Evolutionary conservation across 2,113 vertebrate species (phyloP).

Genomic region (Indicator indicator): DNA sequence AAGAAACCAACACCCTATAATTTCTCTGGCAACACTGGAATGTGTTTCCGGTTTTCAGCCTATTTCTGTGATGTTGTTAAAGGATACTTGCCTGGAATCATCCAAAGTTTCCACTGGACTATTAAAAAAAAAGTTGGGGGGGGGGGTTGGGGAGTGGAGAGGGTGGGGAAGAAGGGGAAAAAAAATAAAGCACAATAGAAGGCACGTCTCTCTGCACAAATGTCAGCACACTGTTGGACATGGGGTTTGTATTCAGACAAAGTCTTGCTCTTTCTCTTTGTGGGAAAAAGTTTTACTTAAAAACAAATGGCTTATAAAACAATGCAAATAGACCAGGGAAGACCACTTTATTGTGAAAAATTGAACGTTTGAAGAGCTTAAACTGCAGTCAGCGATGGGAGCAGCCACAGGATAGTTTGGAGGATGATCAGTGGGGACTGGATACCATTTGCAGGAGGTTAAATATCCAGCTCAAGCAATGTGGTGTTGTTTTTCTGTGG

Average conservation of each 20-base stretch:
- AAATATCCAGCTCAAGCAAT: background rate
- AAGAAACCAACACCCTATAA: background rate
- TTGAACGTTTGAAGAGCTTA: slow-evolving; percentile 39
- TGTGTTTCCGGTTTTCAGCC: slow-evolving; percentile 20
- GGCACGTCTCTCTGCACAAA: slow-evolving; percentile 54
- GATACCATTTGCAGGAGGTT: background rate
- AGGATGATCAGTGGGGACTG: background rate
- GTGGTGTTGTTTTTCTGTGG: background rate
- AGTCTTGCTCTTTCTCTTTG: slow-evolving; percentile 41
- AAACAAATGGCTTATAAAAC: slow-evolving; percentile 68
- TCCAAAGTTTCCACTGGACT: slow-evolving; percentile 44
- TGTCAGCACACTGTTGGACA: slow-evolving; percentile 57
- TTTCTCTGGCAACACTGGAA: background rate
- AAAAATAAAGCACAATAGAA: slow-evolving; percentile 45
- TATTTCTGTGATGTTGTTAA: slow-evolving; percentile 38
- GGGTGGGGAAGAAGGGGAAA: background rate
- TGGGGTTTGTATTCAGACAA: slow-evolving; percentile 65
- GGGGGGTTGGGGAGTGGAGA: too few relatives aligned
- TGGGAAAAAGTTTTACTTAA: slow-evolving; percentile 47
- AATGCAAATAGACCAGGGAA: slow-evolving; percentile 50
- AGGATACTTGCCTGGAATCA: slow-evolving; percentile 2
- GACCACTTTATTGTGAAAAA: slow-evolving; percentile 57
- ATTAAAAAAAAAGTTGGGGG: background rate
- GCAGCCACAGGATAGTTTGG: background rate
- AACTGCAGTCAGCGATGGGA: background rate